Evolutionary conservation across 2,797 vertebrate species (phyloP).

Genomic region (Sebastes dallii): DNA sequence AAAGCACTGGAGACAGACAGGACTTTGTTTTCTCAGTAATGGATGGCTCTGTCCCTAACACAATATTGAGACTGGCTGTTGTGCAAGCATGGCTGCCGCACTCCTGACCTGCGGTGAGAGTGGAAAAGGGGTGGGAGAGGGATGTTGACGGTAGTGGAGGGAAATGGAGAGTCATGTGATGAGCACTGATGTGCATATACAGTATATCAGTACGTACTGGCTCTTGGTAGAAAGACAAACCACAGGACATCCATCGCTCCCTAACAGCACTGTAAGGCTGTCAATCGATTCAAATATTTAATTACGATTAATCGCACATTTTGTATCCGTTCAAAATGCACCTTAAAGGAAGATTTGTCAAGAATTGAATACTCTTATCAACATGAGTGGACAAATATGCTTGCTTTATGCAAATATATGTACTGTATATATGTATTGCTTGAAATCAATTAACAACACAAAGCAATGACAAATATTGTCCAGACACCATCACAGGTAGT

Average conservation of each 20-base stretch:
- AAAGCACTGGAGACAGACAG: conserved; percentile 83
- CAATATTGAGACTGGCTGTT: conserved; percentile 78
- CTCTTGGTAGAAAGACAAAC: background rate
- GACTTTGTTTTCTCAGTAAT: conserved; percentile 84
- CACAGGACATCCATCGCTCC: background rate
- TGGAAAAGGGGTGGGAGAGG: conserved; percentile 10
- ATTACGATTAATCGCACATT: background rate
- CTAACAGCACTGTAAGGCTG: background rate
- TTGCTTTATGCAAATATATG: too few species aligned
- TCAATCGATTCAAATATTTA: background rate
- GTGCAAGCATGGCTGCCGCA: conserved; percentile 55
- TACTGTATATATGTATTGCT: too few species aligned
- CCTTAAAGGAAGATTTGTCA: too few species aligned
- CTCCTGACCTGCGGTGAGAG: conserved; percentile 54
- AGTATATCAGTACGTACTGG: conserved; percentile 3
- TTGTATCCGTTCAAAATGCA: too few species aligned
- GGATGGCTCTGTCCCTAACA: conserved; percentile 78
- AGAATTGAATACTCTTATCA: too few species aligned
- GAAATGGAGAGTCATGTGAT: conserved; percentile 25
- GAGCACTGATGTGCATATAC: conserved; percentile 11
- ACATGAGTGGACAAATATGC: too few species aligned
- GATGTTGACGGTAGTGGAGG: conserved; percentile 1
- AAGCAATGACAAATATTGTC: too few species aligned
- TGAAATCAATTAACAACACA: too few species aligned
- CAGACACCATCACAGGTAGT: too few species aligned